Evolutionary conservation across 2,888 invertebrate genomes (phyloP).

Genomic region (Heliconius ismenius): DNA sequence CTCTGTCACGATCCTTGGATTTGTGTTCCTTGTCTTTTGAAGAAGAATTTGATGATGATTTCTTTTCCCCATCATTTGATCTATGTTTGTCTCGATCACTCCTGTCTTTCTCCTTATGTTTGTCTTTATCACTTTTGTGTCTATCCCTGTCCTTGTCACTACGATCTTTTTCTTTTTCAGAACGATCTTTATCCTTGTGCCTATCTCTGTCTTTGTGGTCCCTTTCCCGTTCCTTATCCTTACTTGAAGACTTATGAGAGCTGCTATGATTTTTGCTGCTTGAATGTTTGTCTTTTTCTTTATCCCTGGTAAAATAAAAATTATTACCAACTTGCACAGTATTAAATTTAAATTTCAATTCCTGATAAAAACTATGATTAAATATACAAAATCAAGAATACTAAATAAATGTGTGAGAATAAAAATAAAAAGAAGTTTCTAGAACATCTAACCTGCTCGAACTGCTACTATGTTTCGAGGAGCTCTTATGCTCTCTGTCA

Average conservation of each 20-base stretch:
- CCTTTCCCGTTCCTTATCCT: conserved; percentile 74
- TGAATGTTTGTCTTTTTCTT: conserved; percentile 80
- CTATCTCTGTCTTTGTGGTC: conserved; percentile 56
- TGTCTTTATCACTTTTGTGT: conserved; percentile 67
- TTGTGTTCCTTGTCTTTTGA: conserved; percentile 78
- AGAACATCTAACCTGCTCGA: conserved; percentile 73
- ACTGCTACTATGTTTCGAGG: conserved; percentile 75
- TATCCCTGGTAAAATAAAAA: conserved; percentile 59
- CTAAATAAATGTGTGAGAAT: conserved; percentile 25
- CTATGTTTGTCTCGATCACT: conserved; percentile 61
- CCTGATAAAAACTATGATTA: background rate
- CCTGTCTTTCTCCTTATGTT: conserved; percentile 60
- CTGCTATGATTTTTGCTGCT: conserved; percentile 81
- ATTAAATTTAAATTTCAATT: background rate
- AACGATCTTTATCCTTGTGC: conserved; percentile 50
- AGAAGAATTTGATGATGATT: conserved; percentile 58
- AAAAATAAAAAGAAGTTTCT: conserved; percentile 57
- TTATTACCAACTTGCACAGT: conserved; percentile 41
- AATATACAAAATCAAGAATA: conserved; percentile 22
- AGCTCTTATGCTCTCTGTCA: conserved; percentile 83
- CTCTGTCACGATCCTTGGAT: conserved; percentile 60
- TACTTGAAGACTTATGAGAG: conserved; percentile 79
- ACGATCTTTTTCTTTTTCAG: conserved; percentile 67
- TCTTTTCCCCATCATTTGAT: conserved; percentile 57
- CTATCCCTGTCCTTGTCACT: conserved; percentile 57